Conservation (phyloP, 2,888 invertebrate genomes). For the Drosophila sordidula region DNA sequence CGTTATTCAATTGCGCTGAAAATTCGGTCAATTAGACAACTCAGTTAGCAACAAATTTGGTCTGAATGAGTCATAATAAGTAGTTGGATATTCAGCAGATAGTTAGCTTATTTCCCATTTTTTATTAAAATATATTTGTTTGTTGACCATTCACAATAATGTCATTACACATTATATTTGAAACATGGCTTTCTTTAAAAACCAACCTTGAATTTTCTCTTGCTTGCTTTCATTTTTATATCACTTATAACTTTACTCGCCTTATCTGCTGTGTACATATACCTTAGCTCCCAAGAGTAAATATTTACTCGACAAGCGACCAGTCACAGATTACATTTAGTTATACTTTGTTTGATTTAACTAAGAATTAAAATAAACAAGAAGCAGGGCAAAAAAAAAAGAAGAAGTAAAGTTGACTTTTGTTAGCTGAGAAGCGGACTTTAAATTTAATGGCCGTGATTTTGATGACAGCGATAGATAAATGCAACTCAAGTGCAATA, state of each 20-base stretch:
- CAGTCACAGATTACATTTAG: slow-evolving; percentile 27
- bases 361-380: slow-evolving; percentile 23
- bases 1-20: too few relatives aligned
- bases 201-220: neutral
- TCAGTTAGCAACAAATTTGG: too few relatives aligned
- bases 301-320: slow-evolving; percentile 12
- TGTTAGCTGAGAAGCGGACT: neutral
- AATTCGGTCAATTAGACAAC: too few relatives aligned
- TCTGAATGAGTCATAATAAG: too few relatives aligned
- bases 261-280: slow-evolving; percentile 9
- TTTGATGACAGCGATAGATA: neutral
- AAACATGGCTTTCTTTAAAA: neutral
- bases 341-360: slow-evolving; percentile 4
- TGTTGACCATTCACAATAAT: too few relatives aligned
- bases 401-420: neutral
- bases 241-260: neutral
- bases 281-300: slow-evolving; percentile 4
- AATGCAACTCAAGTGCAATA: neutral
- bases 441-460: slow-evolving; percentile 7
- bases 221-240: neutral
- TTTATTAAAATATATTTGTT: too few relatives aligned
- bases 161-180: too few relatives aligned
- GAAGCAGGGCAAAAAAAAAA: neutral
- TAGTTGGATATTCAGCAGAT: too few relatives aligned
- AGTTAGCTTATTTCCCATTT: too few relatives aligned